These are phyloP conservation scores for Trissoscelio sp. DNA, from an alignment of 2,888 invertebrate species.

Conservation along the genomic window DNA sequence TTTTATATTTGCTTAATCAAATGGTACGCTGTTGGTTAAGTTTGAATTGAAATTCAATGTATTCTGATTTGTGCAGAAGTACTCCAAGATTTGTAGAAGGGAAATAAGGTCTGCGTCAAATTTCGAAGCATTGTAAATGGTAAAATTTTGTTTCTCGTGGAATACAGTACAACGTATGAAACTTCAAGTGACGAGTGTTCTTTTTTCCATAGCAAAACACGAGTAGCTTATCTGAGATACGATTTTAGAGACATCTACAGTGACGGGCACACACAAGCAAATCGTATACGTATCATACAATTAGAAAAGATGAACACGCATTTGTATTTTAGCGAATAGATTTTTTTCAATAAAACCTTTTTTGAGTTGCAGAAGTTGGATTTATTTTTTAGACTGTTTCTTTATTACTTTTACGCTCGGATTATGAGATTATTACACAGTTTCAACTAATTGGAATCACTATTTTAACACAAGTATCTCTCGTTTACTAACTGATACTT, in stretches of 20 bases:
- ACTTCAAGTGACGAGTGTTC: conserved; percentile 23
- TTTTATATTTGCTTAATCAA: conserved; percentile 19
- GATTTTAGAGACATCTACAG: conserved; percentile 36
- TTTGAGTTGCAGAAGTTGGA: conserved; percentile 66
- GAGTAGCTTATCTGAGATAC: conserved; percentile 25
- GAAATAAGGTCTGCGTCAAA: no score
- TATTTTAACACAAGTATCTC: conserved; percentile 18
- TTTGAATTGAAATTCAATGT: no score
- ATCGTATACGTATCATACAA: conserved; percentile 43
- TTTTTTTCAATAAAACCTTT: conserved; percentile 65
- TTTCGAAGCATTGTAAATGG: no score
- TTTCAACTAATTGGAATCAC: neutral
- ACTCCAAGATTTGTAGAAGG: conserved; percentile 20
- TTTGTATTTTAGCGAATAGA: conserved; percentile 67
- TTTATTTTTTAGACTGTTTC: conserved; percentile 68
- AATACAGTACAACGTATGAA: no score
- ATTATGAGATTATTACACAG: conserved; percentile 31
- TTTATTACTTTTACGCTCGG: conserved; percentile 68
- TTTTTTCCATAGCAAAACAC: conserved; percentile 11
- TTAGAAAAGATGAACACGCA: conserved; percentile 40
- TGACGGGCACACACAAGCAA: conserved; percentile 50
- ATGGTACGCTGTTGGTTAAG: neutral
- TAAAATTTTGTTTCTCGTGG: no score
- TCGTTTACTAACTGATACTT: conserved; percentile 49
- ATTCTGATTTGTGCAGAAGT: conserved; percentile 17